These are phyloP conservation scores for Neelides folsomi DNA, from an alignment of 2,888 invertebrate species.

Conservation along the genomic window DNA sequence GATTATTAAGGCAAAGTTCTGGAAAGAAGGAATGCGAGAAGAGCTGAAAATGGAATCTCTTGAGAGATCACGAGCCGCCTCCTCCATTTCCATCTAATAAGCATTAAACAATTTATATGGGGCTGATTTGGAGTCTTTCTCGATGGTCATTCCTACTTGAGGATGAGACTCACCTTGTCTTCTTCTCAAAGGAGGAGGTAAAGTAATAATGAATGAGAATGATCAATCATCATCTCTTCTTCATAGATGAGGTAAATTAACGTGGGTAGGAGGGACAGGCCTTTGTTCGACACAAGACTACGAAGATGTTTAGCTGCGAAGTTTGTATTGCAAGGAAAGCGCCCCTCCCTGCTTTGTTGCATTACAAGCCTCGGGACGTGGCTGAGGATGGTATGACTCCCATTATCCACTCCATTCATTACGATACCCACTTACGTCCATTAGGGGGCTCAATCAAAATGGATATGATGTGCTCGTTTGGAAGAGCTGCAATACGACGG, in stretches of 20 bases:
- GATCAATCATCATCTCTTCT: slow-evolving; percentile 24
- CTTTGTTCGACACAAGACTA: not conserved
- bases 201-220: slow-evolving; percentile 20
- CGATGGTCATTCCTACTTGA: too few relatives aligned
- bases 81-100: too few relatives aligned
- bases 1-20: too few relatives aligned
- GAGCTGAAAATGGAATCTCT: too few relatives aligned
- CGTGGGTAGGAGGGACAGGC: slow-evolving; percentile 8
- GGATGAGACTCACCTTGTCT: slow-evolving; percentile 4
- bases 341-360: not conserved
- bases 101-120: too few relatives aligned
- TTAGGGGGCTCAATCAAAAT: slow-evolving; percentile 1
- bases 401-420: not conserved
- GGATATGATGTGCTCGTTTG: too few relatives aligned
- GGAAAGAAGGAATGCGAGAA: too few relatives aligned
- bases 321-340: too few relatives aligned
- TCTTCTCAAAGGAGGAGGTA: slow-evolving; percentile 2
- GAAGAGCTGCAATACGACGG: too few relatives aligned
- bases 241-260: slow-evolving; percentile 16
- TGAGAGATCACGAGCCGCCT: too few relatives aligned
- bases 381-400: slow-evolving; percentile 1
- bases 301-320: too few relatives aligned
- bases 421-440: not conserved
- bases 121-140: too few relatives aligned
- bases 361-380: not conserved